Evolutionary conservation across 1,140 invertebrate genomes (phyloP).

Genomic region (Druon quercuslanigerum): DNA sequence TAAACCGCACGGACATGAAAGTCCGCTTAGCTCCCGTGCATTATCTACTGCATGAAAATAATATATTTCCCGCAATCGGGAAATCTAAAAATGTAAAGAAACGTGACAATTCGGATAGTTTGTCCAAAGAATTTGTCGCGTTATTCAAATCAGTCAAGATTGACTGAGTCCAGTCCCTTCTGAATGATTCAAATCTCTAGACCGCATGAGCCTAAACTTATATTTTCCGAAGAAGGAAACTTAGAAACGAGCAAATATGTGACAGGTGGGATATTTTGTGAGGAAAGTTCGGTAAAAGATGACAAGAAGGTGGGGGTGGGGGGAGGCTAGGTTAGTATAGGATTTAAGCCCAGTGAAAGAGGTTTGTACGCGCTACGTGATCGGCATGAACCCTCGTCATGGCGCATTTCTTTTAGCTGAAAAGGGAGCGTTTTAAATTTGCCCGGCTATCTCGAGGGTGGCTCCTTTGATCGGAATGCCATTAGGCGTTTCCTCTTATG

Average conservation of each 20-base stretch:
- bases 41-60: too few species aligned
- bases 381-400: conserved; percentile 69
- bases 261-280: not conserved
- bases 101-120: conserved; percentile 25
- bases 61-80: too few species aligned
- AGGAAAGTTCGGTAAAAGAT: conserved; percentile 37
- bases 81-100: conserved; percentile 51
- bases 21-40: too few species aligned
- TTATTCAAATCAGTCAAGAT: too few species aligned
- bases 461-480: conserved; percentile 68
- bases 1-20: too few species aligned
- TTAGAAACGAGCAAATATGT: conserved; percentile 47
- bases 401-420: conserved; percentile 56
- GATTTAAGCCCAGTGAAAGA: conserved; percentile 37
- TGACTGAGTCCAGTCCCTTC: too few species aligned
- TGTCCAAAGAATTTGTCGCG: not conserved
- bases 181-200: too few species aligned
- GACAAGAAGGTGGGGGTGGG: conserved; percentile 39
- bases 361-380: conserved; percentile 65
- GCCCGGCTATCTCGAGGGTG: conserved; percentile 64
- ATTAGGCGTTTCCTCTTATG: conserved; percentile 56
- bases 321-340: conserved; percentile 12
- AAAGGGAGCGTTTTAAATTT: conserved; percentile 70
- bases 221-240: conserved; percentile 31
- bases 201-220: too few species aligned